phyloP scores from a whole-genome alignment of 2,888 invertebrate species.

The Pammene fasciana region DNA sequence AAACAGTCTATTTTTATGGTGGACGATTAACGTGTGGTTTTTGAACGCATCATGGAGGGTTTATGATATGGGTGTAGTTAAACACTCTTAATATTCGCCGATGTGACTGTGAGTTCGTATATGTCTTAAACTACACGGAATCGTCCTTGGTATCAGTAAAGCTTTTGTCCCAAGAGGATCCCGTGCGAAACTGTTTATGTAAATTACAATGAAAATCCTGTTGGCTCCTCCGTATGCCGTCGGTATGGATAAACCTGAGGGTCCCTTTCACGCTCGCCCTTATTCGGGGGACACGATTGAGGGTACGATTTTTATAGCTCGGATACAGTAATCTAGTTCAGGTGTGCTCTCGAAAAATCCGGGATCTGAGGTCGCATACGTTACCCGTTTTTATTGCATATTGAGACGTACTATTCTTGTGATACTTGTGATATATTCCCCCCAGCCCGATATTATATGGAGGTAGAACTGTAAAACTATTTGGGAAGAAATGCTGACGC shows the following conservation, averaged over 20 bases:
- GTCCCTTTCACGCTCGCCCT: conserved; percentile 72
- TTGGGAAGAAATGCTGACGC: conserved; percentile 54
- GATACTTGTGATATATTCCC: conserved; percentile 73
- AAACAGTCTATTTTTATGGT: no score
- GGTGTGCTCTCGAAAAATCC: conserved; percentile 77
- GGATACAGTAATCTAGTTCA: conserved; percentile 80
- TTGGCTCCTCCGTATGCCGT: conserved; percentile 64
- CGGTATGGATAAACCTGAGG: conserved; percentile 61
- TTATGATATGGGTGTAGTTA: no score
- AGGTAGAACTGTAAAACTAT: conserved; percentile 64
- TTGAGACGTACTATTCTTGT: conserved; percentile 78
- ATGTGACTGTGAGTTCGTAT: no score
- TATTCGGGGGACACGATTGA: conserved; percentile 67
- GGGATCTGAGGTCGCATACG: conserved; percentile 74
- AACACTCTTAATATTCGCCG: background rate
- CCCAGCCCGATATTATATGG: conserved; percentile 61
- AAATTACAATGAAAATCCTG: conserved; percentile 64
- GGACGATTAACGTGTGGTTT: no score
- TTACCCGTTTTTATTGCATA: conserved; percentile 79
- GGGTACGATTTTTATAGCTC: conserved; percentile 72
- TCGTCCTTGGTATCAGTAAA: conserved; percentile 52
- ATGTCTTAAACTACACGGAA: background rate
- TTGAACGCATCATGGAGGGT: no score
- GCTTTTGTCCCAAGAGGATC: conserved; percentile 49
- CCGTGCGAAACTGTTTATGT: conserved; percentile 68